Base-by-base conservation (phyloP, 2,113 vertebrate genomes). In the Dascyllus trimaculatus region DNA sequence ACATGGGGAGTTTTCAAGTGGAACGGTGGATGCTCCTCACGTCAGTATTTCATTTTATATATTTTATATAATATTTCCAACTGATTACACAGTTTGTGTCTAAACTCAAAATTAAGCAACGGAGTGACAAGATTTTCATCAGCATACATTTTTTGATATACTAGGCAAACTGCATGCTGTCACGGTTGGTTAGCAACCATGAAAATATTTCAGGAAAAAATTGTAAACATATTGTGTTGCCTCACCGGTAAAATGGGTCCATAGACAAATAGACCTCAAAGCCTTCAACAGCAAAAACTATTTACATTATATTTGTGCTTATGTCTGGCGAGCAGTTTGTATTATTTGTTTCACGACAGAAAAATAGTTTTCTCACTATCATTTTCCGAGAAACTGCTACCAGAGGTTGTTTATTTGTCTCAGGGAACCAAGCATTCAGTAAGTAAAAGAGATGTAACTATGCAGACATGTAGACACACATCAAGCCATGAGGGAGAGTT, bases 401-500 rank as follows among this genome's bases (percentile, higher is more conserved):
- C 18, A 46, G 58, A 63, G 57, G 19, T 13, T 74, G 49, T 60
- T 65, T 43, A 64, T n/a, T 14, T 66, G 25, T 58, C 57, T 59
- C 22, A 46, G 13, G 29, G 52, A 24, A 62, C 26, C 19, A 51
- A 4, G 53, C n/a, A 66, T 60, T 38, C 35, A 51, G 57, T 58
- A 11, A 72, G 70, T 38, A 57, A 54, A 52, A 52, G 26, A 13
- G 26, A 53, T 10, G n/a, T 14, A 35, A 74, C 22, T 40, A 60
- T 60, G 17, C 21, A 43, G 26, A 67, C 49, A 13, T 43, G 22
- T 10, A 65, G 52, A 70, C 60, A 59, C 52, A 57, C 11, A 58
- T 0, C 3, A 14, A 66, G 45, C 11, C 81, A 75, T 11, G 4
- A 62, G 61, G 74, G 78, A 89, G 38, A 15, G 1, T 80, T 66